Conservation (phyloP, 1,140 invertebrate species). For the Drosophila mojavensis region DNA sequence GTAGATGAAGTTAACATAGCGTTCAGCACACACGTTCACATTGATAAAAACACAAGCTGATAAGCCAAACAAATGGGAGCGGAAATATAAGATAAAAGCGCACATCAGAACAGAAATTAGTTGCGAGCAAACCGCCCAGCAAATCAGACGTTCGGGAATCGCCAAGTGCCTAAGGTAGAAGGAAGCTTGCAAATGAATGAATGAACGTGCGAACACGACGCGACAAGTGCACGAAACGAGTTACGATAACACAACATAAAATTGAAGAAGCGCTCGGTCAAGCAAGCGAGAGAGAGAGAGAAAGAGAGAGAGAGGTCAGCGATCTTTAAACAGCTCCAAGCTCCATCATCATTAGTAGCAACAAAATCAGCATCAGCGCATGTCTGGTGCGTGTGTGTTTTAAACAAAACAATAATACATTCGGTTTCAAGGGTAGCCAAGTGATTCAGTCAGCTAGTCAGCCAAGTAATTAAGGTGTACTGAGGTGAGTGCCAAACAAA, state of each 20-base stretch:
- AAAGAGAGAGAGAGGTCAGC: constrained; percentile 60
- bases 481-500: constrained; percentile 38
- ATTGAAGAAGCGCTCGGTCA: constrained; percentile 56
- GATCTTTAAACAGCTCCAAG: constrained; percentile 65
- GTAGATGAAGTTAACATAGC: constrained; percentile 13
- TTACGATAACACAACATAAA: constrained; percentile 58
- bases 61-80: constrained; percentile 26
- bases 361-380: constrained; percentile 16
- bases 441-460: constrained; percentile 33
- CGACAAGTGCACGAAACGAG: constrained; percentile 74
- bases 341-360: constrained; percentile 28
- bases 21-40: background rate
- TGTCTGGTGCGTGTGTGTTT: constrained; percentile 33
- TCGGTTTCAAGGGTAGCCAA: constrained; percentile 57
- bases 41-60: constrained; percentile 29
- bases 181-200: constrained; percentile 57
- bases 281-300: background rate
- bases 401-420: constrained; percentile 34
- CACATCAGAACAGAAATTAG: constrained; percentile 48
- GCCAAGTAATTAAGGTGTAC: constrained; percentile 35
- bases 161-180: constrained; percentile 24
- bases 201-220: constrained; percentile 40
- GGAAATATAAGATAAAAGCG: constrained; percentile 59
- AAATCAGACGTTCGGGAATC: constrained; percentile 70
- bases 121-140: constrained; percentile 60